Evolutionary conservation across 2,113 vertebrate species (phyloP).

Genomic region (Ciconia stormi): DNA sequence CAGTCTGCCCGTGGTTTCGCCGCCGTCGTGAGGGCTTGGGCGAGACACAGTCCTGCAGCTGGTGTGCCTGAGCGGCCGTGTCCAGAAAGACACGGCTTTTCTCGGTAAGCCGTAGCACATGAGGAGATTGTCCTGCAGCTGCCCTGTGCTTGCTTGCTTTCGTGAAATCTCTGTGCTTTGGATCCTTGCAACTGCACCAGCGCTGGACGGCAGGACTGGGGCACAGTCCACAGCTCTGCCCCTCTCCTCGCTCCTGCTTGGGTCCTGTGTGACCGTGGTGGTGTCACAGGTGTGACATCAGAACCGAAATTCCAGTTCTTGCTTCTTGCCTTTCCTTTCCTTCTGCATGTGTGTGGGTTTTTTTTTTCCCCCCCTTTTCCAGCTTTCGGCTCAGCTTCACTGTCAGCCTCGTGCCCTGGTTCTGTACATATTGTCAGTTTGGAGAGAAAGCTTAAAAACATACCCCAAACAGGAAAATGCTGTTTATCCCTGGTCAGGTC

Average conservation of each 20-base stretch:
- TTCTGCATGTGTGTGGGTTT: too few relatives aligned
- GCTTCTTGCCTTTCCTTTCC: not conserved
- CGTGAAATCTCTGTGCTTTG: not conserved
- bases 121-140: rapidly evolving
- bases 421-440: not conserved
- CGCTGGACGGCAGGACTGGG: rapidly evolving
- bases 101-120: not conserved
- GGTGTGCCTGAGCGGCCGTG: not conserved
- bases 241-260: not conserved
- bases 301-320: not conserved
- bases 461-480: not conserved
- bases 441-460: not conserved
- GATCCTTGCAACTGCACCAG: not conserved
- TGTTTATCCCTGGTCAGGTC: not conserved
- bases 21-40: not conserved
- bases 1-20: not conserved
- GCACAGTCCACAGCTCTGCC: not conserved
- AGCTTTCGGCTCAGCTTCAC: not conserved
- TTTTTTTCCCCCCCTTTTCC: too few relatives aligned
- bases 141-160: not conserved
- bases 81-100: not conserved
- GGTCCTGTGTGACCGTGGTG: not conserved
- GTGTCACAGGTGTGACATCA: not conserved
- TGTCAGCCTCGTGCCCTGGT: not conserved
- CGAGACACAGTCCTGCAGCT: not conserved